Evolutionary conservation across 2,888 invertebrate genomes (phyloP).

Genomic region (Drosophila putrida): DNA sequence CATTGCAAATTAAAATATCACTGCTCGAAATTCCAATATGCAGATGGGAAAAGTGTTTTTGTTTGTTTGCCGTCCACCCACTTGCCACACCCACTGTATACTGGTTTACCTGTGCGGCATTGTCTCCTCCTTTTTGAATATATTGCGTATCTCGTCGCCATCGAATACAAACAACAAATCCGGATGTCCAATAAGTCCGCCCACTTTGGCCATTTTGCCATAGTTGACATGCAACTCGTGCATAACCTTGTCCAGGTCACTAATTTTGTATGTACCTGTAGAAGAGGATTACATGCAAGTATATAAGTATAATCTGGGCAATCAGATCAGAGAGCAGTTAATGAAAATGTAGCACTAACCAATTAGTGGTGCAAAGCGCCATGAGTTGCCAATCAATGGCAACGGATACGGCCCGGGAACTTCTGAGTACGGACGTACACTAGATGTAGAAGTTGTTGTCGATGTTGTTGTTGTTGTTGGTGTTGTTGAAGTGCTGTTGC

Average conservation of each 20-base stretch:
- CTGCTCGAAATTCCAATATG: neutral
- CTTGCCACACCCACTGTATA: slow-evolving; percentile 12
- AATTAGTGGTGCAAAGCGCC: slow-evolving; percentile 91
- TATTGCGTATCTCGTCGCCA: slow-evolving; percentile 90
- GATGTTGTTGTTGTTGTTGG: slow-evolving; percentile 12
- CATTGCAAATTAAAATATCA: slow-evolving; percentile 6
- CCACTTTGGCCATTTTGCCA: slow-evolving; percentile 88
- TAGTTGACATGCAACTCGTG: slow-evolving; percentile 86
- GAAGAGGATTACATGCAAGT: too few species aligned
- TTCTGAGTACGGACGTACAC: slow-evolving; percentile 87
- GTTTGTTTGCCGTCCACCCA: slow-evolving; percentile 6
- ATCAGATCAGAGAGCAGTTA: neutral
- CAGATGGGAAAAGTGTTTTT: neutral
- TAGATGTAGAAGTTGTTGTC: slow-evolving; percentile 27
- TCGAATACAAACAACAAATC: slow-evolving; percentile 91
- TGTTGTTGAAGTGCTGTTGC: slow-evolving; percentile 8
- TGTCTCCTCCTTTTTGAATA: slow-evolving; percentile 89
- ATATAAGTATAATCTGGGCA: neutral
- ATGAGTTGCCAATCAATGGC: slow-evolving; percentile 92
- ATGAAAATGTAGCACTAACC: slow-evolving; percentile 85
- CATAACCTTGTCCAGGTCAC: slow-evolving; percentile 88
- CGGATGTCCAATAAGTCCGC: slow-evolving; percentile 91
- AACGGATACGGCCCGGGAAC: slow-evolving; percentile 92
- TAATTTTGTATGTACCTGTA: slow-evolving; percentile 87
- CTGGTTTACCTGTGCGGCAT: slow-evolving; percentile 88